Evolutionary conservation across 2,113 vertebrate genomes (phyloP).

Genomic region (Stigmatopora nigra): DNA sequence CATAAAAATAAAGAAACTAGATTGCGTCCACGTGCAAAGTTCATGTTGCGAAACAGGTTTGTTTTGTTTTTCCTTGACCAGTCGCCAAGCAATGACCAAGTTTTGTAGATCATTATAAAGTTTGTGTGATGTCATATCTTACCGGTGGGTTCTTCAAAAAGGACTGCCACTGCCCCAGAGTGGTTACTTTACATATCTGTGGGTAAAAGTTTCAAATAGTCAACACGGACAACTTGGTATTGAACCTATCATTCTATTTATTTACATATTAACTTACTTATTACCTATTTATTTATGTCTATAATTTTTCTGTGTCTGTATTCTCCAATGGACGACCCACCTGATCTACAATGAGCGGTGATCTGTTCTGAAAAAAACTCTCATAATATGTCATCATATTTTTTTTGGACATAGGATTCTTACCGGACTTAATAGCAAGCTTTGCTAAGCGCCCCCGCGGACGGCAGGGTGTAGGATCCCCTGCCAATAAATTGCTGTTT

Average conservation of each 20-base stretch:
- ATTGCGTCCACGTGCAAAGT: neutral
- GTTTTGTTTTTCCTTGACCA: neutral
- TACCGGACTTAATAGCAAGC: too few relatives aligned
- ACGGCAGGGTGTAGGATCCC: constrained; percentile 44
- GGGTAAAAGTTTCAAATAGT: neutral
- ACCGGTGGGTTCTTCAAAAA: neutral
- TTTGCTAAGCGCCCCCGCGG: constrained; percentile 24
- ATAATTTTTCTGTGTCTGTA: too few relatives aligned
- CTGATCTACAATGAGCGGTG: too few relatives aligned
- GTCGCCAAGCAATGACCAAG: neutral
- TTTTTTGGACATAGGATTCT: too few relatives aligned
- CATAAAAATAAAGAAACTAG: neutral
- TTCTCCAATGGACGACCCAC: too few relatives aligned
- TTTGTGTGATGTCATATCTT: neutral
- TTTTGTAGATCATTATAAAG: neutral
- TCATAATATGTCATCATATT: too few relatives aligned
- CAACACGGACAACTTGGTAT: neutral
- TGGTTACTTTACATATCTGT: neutral
- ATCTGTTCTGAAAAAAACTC: too few relatives aligned
- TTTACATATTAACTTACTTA: too few relatives aligned
- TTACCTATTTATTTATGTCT: too few relatives aligned
- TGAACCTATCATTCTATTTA: too few relatives aligned
- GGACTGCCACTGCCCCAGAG: neutral
- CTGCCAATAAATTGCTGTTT: constrained; percentile 59
- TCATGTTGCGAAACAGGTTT: neutral